Evolutionary conservation across 2,797 vertebrate species (phyloP).

Genomic region (Phylloscopus collybita): DNA sequence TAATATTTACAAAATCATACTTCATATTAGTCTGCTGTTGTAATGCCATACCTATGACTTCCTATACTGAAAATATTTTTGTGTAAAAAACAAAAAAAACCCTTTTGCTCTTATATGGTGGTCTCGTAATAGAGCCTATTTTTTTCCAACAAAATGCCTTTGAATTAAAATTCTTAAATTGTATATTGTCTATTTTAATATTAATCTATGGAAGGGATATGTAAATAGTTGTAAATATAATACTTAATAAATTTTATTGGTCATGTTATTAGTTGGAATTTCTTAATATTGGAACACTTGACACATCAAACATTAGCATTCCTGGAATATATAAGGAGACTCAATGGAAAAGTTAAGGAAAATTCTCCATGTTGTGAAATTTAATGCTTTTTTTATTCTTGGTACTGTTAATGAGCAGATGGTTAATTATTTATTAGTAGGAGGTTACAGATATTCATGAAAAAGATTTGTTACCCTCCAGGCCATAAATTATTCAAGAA

Average conservation of each 20-base stretch:
- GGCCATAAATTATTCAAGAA: conserved; percentile 48
- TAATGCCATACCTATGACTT: conserved; percentile 77
- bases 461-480: conserved; percentile 39
- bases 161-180: conserved; percentile 98
- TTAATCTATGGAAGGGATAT: conserved; percentile 94
- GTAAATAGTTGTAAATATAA: conserved; percentile 99
- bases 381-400: not conserved
- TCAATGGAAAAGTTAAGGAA: not conserved
- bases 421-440: conserved; percentile 46
- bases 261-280: conserved; percentile 85
- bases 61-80: conserved; percentile 77
- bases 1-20: conserved; percentile 82
- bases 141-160: conserved; percentile 93
- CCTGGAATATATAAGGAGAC: not conserved
- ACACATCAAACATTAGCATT: conserved; percentile 51
- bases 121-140: conserved; percentile 93
- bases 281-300: conserved; percentile 61
- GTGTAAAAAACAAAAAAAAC: conserved; percentile 83
- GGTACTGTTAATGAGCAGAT: not conserved
- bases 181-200: conserved; percentile 99
- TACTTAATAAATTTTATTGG: conserved; percentile 99
- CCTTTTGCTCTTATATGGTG: conserved; percentile 82
- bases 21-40: conserved; percentile 79
- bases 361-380: not conserved
- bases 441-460: conserved; percentile 18